These are phyloP conservation scores for Leptarthrus brevirostris DNA, from an alignment of 2,888 invertebrate species.

Conservation along the genomic window DNA sequence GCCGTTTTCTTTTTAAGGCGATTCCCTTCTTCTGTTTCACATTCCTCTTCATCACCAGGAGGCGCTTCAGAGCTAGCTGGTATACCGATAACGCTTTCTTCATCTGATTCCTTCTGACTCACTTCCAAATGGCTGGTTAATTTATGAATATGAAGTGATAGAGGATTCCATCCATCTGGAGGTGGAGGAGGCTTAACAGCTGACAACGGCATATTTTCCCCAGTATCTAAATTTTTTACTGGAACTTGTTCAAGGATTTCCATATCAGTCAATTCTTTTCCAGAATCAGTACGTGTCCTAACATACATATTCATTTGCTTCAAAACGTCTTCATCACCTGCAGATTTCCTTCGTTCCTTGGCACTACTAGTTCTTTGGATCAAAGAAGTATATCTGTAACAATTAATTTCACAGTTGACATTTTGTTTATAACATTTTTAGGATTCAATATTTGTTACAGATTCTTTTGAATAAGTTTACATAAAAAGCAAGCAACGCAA, in stretches of 20 bases:
- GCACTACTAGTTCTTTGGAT: slow-evolving; percentile 61
- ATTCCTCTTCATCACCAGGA: slow-evolving; percentile 66
- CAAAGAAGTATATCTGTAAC: slow-evolving; percentile 62
- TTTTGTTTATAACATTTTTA: too few species aligned
- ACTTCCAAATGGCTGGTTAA: slow-evolving; percentile 85
- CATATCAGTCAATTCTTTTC: slow-evolving; percentile 87
- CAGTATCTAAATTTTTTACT: slow-evolving; percentile 82
- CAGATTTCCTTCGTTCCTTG: slow-evolving; percentile 80
- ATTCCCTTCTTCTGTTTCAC: slow-evolving; percentile 65
- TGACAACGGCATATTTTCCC: slow-evolving; percentile 93
- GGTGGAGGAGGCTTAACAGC: slow-evolving; percentile 74
- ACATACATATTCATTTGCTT: slow-evolving; percentile 79
- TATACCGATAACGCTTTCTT: slow-evolving; percentile 77
- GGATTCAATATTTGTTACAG: too few species aligned
- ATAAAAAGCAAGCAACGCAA: too few species aligned
- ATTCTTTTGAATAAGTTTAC: too few species aligned
- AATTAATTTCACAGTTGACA: too few species aligned
- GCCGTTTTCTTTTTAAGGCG: slow-evolving; percentile 68
- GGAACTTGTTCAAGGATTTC: slow-evolving; percentile 94
- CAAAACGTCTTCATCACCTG: slow-evolving; percentile 82
- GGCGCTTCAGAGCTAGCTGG: slow-evolving; percentile 66
- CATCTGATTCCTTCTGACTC: slow-evolving; percentile 82
- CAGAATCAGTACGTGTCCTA: slow-evolving; percentile 86
- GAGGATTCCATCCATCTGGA: slow-evolving; percentile 91
- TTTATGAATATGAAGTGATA: slow-evolving; percentile 94